Evolutionary conservation across 2,888 invertebrate genomes (phyloP).

Genomic region (Diaperis boleti): DNA sequence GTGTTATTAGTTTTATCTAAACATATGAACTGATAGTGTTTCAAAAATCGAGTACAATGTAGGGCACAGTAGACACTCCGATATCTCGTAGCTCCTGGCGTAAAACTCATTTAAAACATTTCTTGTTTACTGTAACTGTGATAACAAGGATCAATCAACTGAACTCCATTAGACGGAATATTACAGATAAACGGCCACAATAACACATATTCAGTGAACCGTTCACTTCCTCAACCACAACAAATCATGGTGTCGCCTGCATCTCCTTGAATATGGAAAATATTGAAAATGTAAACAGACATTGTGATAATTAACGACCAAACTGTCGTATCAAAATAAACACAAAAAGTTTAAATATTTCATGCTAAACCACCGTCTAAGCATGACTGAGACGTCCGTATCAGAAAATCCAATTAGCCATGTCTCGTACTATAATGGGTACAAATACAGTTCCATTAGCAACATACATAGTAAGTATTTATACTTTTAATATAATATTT

Average conservation of each 20-base stretch:
- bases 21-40: too few relatives aligned
- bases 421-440: constrained; percentile 60
- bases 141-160: constrained; percentile 30
- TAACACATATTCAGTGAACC: neutral
- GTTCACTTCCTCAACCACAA: neutral
- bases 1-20: too few relatives aligned
- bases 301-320: constrained; percentile 26
- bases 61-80: constrained; percentile 5
- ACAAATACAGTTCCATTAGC: constrained; percentile 58
- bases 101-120: constrained; percentile 14
- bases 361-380: constrained; percentile 5
- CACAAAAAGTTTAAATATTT: constrained; percentile 4
- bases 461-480: constrained; percentile 56
- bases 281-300: constrained; percentile 32
- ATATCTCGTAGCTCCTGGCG: constrained; percentile 2
- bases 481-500: neutral
- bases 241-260: neutral
- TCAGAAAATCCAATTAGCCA: constrained; percentile 22
- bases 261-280: constrained; percentile 5
- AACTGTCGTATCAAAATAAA: constrained; percentile 4
- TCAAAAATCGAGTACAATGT: too few relatives aligned
- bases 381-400: neutral
- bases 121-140: constrained; percentile 14
- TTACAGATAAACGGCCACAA: neutral
- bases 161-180: constrained; percentile 12